Percentiles rank a stretch among this genome's conserved stretches.
Conservation (phyloP, 2,113 vertebrate species). For the Myrmecophaga tridactyla region DNA sequence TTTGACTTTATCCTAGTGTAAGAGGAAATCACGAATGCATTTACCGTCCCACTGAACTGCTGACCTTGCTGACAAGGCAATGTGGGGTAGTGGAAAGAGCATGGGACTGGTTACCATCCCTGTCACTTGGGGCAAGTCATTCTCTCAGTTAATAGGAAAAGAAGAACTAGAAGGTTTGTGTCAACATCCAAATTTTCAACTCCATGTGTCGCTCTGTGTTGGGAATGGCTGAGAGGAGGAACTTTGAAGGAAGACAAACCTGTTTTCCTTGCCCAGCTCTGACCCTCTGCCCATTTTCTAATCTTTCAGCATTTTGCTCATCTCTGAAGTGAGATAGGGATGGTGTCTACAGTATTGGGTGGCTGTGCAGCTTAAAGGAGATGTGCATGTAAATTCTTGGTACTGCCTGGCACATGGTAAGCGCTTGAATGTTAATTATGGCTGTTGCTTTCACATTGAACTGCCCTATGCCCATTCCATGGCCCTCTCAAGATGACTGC, state of each 20-base stretch:
- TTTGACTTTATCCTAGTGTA: no score
- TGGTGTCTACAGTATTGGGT: neutral
- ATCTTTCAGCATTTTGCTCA: neutral
- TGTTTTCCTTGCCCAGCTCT: accelerated
- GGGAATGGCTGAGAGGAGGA: neutral
- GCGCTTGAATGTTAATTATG: accelerated
- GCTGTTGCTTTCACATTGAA: neutral
- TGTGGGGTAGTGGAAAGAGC: neutral
- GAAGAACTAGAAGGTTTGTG: neutral
- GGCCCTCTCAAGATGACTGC: no score
- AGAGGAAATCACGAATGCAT: no score
- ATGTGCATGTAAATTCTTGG: neutral
- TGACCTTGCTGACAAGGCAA: no score
- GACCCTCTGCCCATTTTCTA: neutral
- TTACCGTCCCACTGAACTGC: no score
- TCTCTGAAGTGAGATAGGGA: neutral
- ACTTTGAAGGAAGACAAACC: neutral
- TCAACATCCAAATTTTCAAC: accelerated
- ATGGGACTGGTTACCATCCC: accelerated
- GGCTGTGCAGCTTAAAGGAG: neutral
- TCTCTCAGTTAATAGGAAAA: neutral
- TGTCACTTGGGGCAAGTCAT: no score
- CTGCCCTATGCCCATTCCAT: accelerated
- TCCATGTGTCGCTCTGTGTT: neutral
- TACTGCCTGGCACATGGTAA: accelerated